Conservation (phyloP, 1,140 invertebrate genomes). For the Odontomachus brunneus region DNA sequence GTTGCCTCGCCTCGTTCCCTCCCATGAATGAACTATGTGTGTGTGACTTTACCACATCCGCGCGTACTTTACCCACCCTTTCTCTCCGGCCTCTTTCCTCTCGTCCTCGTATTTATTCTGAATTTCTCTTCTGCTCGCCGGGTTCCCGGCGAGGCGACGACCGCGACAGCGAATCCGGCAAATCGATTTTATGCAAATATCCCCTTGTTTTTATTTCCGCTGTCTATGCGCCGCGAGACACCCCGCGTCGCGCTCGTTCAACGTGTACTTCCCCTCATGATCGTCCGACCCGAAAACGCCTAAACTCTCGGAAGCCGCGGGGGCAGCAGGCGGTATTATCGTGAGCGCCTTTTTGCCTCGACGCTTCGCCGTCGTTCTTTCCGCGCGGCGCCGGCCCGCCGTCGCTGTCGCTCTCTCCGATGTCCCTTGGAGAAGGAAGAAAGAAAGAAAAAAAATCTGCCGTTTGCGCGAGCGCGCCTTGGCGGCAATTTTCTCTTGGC, state of each 20-base stretch:
- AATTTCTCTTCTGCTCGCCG: not conserved
- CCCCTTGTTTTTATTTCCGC: slow-evolving; percentile 31
- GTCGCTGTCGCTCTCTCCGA: not conserved
- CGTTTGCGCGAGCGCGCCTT: not conserved
- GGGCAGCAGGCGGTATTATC: no score
- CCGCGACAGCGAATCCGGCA: slow-evolving; percentile 23
- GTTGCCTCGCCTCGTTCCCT: not conserved
- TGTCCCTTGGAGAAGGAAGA: no score
- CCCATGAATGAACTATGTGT: not conserved
- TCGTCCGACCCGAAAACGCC: not conserved
- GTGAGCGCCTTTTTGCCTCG: no score
- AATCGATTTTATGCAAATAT: slow-evolving; percentile 58
- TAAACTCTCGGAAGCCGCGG: no score
- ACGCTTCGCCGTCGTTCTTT: no score
- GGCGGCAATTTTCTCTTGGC: slow-evolving; percentile 30
- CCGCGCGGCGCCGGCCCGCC: no score
- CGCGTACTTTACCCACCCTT: not conserved
- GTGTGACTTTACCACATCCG: not conserved
- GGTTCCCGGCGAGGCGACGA: not conserved
- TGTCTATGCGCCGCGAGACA: slow-evolving; percentile 24
- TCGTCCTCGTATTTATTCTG: no score
- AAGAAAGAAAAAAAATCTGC: not conserved
- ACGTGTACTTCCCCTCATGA: slow-evolving; percentile 25
- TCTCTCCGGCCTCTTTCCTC: not conserved
- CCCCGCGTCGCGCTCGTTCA: slow-evolving; percentile 1